Conservation (phyloP, 2,888 invertebrate species). For the Neria commutata region DNA sequence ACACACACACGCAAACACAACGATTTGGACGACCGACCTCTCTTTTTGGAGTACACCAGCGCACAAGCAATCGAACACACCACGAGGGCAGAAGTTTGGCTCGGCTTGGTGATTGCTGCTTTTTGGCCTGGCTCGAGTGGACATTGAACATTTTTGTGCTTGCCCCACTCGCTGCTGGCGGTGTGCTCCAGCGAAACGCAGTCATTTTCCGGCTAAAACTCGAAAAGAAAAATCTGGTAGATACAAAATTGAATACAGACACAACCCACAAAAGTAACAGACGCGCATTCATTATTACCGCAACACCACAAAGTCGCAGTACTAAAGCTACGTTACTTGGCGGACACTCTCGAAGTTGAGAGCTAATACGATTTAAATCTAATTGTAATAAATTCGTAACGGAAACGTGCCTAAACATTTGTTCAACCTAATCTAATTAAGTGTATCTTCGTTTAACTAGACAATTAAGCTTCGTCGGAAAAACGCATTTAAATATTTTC, state of each 20-base stretch:
- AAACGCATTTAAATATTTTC: constrained; percentile 1
- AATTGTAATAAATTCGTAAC: background rate
- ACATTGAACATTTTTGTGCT: background rate
- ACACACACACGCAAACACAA: background rate
- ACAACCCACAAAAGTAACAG: background rate
- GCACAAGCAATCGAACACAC: background rate
- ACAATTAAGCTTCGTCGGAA: background rate
- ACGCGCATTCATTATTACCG: background rate
- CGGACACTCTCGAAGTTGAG: background rate
- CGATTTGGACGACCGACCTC: background rate
- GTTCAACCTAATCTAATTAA: background rate
- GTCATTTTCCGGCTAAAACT: constrained; percentile 15
- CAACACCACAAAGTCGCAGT: background rate
- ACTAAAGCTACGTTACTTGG: background rate
- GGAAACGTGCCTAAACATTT: constrained; percentile 2
- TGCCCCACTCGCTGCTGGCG: background rate
- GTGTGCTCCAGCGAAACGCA: constrained; percentile 17
- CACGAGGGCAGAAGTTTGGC: too few relatives aligned
- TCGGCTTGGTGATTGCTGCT: too few relatives aligned
- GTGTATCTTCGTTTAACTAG: background rate
- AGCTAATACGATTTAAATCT: background rate
- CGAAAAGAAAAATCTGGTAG: constrained; percentile 9
- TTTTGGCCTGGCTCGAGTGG: background rate
- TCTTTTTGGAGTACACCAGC: background rate
- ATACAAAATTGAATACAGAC: constrained; percentile 16